Conservation (phyloP, 2,113 vertebrate genomes). For the Collichthys lucidus region DNA sequence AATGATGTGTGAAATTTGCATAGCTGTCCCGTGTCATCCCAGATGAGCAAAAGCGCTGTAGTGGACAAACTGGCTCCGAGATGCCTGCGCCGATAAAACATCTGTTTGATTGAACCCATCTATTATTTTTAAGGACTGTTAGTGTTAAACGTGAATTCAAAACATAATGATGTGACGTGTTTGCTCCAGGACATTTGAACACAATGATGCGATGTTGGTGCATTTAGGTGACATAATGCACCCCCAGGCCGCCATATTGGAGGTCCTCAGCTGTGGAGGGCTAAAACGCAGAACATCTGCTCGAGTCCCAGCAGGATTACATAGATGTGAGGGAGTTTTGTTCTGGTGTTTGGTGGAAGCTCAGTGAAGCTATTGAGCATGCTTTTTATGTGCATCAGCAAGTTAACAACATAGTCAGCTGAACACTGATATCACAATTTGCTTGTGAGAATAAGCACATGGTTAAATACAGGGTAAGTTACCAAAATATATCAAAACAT, state of each 20-base stretch:
- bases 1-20: constrained; percentile 58
- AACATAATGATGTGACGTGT: constrained; percentile 18
- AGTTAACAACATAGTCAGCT: not conserved
- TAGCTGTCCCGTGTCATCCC: constrained; percentile 15
- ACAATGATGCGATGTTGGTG: constrained; percentile 7
- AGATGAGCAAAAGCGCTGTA: not conserved
- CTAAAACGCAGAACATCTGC: constrained; percentile 46
- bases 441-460: not conserved
- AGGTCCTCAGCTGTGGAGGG: constrained; percentile 9
- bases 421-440: no score
- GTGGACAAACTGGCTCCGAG: not conserved
- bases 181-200: constrained; percentile 24
- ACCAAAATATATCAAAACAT: not conserved
- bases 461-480: not conserved
- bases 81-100: constrained; percentile 22
- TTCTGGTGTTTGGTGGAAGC: not conserved
- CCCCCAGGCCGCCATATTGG: not conserved
- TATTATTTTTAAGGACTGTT: not conserved
- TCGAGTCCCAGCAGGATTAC: constrained; percentile 3
- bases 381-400: not conserved
- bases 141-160: constrained; percentile 12
- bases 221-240: constrained; percentile 40
- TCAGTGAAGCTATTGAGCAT: not conserved
- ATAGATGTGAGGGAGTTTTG: not conserved
- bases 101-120: constrained; percentile 23